Evolutionary conservation across 2,113 vertebrate genomes (phyloP).

Genomic region (Atrichornis clamosus): DNA sequence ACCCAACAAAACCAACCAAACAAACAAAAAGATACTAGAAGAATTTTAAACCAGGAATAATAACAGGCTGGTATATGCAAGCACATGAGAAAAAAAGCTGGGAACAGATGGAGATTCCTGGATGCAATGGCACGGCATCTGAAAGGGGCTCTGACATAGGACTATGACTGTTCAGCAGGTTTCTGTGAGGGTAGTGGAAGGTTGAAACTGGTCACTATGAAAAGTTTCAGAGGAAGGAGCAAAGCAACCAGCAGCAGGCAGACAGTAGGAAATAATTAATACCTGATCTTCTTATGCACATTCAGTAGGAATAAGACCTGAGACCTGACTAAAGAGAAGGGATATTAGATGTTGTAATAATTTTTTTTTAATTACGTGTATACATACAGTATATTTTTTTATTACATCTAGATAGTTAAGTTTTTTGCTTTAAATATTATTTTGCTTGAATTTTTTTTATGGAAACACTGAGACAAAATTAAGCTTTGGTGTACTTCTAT

Average conservation of each 20-base stretch:
- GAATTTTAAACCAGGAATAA: not conserved
- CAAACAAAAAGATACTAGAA: not conserved
- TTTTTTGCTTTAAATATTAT: not conserved
- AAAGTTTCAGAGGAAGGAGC: not conserved
- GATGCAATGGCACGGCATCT: not conserved
- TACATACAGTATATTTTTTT: not conserved
- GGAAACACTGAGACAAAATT: not conserved
- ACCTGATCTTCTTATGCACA: not conserved
- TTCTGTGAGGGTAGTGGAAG: fast-evolving
- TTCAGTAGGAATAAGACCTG: not conserved
- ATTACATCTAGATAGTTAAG: not conserved
- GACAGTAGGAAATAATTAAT: not conserved
- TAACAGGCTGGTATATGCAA: not conserved
- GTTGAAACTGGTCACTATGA: not conserved
- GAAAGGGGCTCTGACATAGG: not conserved
- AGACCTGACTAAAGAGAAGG: not conserved
- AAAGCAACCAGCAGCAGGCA: not conserved
- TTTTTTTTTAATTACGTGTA: not conserved
- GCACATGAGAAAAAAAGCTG: not conserved
- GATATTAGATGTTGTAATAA: not conserved
- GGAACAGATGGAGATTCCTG: not conserved
- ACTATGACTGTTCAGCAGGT: not conserved
- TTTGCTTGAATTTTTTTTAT: not conserved
- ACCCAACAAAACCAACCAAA: not conserved
- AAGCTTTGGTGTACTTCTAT: not conserved